Evolutionary conservation across 2,797 vertebrate species (phyloP).

Genomic region (Jordanella pulchra): DNA sequence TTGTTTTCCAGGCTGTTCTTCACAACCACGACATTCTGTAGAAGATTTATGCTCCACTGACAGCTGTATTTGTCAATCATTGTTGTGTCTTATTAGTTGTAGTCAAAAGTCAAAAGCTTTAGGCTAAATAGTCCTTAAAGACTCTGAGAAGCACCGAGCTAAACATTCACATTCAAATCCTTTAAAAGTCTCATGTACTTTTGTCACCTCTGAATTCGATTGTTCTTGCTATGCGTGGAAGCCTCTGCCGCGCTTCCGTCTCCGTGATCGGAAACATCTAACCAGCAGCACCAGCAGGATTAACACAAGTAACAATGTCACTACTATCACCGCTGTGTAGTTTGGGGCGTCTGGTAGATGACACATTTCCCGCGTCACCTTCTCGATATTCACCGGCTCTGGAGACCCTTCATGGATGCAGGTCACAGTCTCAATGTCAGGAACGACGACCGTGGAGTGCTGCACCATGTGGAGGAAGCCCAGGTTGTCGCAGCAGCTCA

Average conservation of each 20-base stretch:
- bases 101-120: conserved; percentile 2
- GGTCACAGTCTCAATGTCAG: conserved; percentile 79
- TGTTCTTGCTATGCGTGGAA: conserved; percentile 69
- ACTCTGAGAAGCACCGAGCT: neutral
- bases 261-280: conserved; percentile 65
- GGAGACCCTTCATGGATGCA: conserved; percentile 80
- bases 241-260: conserved; percentile 55
- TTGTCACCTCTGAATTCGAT: conserved; percentile 1
- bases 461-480: conserved; percentile 85
- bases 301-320: conserved; percentile 63
- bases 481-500: conserved; percentile 89
- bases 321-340: conserved; percentile 72
- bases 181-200: neutral
- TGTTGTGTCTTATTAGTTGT: neutral
- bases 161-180: conserved; percentile 32
- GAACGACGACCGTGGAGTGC: conserved; percentile 80
- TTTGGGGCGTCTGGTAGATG: conserved; percentile 70
- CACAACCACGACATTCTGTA: conserved; percentile 1
- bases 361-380: conserved; percentile 85
- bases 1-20: neutral
- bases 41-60: neutral
- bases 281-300: conserved; percentile 62
- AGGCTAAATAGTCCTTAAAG: conserved; percentile 15
- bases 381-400: conserved; percentile 76
- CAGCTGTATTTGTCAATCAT: conserved; percentile 3